Evolutionary conservation across 2,797 vertebrate species (phyloP), one percentile per base, ranked within the genome.

Genomic region (Pseudopleuronectes americanus): DNA sequence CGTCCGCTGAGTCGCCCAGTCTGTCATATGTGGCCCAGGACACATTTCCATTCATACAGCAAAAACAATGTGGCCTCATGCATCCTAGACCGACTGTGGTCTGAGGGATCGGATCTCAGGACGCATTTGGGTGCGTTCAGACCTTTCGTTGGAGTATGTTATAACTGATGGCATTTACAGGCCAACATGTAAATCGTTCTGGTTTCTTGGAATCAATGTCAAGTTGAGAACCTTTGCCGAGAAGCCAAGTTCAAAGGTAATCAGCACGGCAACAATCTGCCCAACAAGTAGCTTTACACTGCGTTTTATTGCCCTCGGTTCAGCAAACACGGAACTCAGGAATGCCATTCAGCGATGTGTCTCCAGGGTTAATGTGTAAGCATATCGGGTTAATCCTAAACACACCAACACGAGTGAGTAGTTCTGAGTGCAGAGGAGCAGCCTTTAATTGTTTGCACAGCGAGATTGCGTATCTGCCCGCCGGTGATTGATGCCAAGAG

Each of bases 401-500:
- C 77, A 6, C 51, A 52, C 75, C 66, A 79, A 77, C 84, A 80
- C 83, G 74, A 84, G 83, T 84, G 80, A 90, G 89, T 80, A 84
- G 66, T 56, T 85, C 45, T 48, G 63, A 91, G 84, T 83, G 85
- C 82, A 80, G 83, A 83, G 85, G 89, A 88, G 86, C 84, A 82
- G 78, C 78, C 77, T 79, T 81, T 90, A 89, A 89, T 89, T 93
- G 92, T 94, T 93, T 93, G 91, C 86, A 87, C 64, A 90, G 84
- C 66, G 52, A 91, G 92, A 91, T 92, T 92, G 78, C 71, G 33
- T 86, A 90, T 92, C 89, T 80, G 68, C 73, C 61, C 17, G 31
- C 72, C 55, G 67, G 69, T 80, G 90, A 91, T 83, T 84, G 80
- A 88, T 90, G 81, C 86, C 66, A 68, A 80, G 75, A 51, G 26